These are phyloP conservation scores for Drosophila suboccidentalis DNA, from an alignment of 2,888 invertebrate genomes.

Conservation along the genomic window DNA sequence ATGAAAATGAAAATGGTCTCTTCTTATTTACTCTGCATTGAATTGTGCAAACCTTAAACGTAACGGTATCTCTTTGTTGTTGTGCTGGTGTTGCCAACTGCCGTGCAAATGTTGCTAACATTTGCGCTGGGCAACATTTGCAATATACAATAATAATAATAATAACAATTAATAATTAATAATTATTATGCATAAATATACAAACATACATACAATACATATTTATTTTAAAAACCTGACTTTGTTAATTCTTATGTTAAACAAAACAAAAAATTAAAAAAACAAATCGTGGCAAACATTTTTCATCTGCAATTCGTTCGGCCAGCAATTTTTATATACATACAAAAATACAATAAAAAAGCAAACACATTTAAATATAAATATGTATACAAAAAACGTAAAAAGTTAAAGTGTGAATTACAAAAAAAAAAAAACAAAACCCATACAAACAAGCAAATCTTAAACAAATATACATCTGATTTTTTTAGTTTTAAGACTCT, in stretches of 20 bases:
- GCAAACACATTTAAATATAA: slow-evolving; percentile 23
- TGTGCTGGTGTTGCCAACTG: slow-evolving; percentile 81
- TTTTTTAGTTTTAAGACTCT: slow-evolving; percentile 82
- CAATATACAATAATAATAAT: slow-evolving; percentile 75
- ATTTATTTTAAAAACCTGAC: slow-evolving; percentile 80
- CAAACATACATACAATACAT: slow-evolving; percentile 53
- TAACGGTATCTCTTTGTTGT: slow-evolving; percentile 81
- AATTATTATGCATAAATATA: slow-evolving; percentile 62
- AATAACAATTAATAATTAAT: slow-evolving; percentile 64
- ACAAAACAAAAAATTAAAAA: slow-evolving; percentile 30
- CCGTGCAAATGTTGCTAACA: slow-evolving; percentile 80
- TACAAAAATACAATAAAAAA: slow-evolving; percentile 22
- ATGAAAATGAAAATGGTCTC: slow-evolving; percentile 67
- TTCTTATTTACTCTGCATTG: slow-evolving; percentile 79
- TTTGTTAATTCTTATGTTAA: slow-evolving; percentile 81
- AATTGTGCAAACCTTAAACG: slow-evolving; percentile 73
- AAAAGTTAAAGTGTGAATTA: slow-evolving; percentile 21
- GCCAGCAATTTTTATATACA: slow-evolving; percentile 57
- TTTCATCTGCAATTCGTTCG: slow-evolving; percentile 47
- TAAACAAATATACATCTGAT: slow-evolving; percentile 81
- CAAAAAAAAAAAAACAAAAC: slow-evolving; percentile 18
- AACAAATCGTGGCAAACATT: slow-evolving; percentile 43
- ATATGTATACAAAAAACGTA: slow-evolving; percentile 41
- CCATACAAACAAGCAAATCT: slow-evolving; percentile 60
- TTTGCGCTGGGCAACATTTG: slow-evolving; percentile 82